phyloP scores from a whole-genome alignment of 2,888 invertebrate species.

The Drosophila acutilabella region DNA sequence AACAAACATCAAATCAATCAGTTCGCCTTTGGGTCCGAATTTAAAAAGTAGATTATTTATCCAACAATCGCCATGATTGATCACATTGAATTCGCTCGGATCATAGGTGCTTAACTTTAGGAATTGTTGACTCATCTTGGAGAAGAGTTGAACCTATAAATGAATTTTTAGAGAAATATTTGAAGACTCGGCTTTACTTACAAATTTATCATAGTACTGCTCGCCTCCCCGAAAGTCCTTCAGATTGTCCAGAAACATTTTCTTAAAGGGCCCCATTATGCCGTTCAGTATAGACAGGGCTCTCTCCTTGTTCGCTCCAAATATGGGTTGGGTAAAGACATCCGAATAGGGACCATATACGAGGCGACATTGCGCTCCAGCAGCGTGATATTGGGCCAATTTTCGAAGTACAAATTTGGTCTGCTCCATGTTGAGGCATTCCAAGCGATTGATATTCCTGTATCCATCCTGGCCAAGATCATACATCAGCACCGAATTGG shows the following conservation, averaged over 20 bases:
- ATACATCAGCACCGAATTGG: constrained; percentile 75
- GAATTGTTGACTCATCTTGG: constrained; percentile 50
- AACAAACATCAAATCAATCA: constrained; percentile 74
- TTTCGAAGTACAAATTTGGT: constrained; percentile 74
- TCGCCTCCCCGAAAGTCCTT: constrained; percentile 49
- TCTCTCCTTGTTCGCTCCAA: constrained; percentile 42
- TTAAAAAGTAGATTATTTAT: constrained; percentile 81
- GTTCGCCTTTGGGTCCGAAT: constrained; percentile 58
- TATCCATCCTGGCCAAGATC: constrained; percentile 76
- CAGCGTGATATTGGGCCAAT: constrained; percentile 83
- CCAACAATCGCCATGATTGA: constrained; percentile 83
- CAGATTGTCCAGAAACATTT: constrained; percentile 52
- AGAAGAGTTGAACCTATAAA: constrained; percentile 58
- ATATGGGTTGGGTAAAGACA: constrained; percentile 41
- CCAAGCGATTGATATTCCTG: constrained; percentile 75
- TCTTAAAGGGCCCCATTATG: constrained; percentile 47
- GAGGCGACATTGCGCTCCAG: constrained; percentile 70
- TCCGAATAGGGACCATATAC: constrained; percentile 66
- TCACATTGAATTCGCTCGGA: constrained; percentile 73
- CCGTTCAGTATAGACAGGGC: constrained; percentile 46
- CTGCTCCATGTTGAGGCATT: constrained; percentile 79
- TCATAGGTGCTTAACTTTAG: constrained; percentile 41
- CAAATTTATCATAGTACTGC: constrained; percentile 67
- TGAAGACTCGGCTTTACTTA: constrained; percentile 32
- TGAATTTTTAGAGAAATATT: too few relatives aligned